Evolutionary conservation across 2,888 invertebrate genomes (phyloP).

Genomic region (Fabriciana adippe): DNA sequence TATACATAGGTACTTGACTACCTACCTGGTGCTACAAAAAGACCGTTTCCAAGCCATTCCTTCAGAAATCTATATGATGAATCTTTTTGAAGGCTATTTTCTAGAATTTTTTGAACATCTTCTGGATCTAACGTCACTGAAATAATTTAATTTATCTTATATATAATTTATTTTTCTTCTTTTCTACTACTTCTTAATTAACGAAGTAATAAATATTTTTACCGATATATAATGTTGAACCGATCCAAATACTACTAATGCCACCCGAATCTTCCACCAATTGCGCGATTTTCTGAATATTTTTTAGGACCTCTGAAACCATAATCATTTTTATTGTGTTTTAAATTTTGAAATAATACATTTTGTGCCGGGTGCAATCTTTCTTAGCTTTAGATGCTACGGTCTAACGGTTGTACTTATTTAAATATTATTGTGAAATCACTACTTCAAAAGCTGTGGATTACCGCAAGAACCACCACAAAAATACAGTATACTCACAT

Average conservation of each 20-base stretch:
- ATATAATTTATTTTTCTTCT: neutral
- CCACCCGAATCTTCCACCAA: slow-evolving; percentile 49
- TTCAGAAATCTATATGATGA: slow-evolving; percentile 61
- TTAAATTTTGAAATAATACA: neutral
- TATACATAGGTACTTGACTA: neutral
- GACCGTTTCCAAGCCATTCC: slow-evolving; percentile 67
- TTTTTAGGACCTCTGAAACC: slow-evolving; percentile 55
- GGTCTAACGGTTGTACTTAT: no score
- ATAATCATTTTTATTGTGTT: neutral
- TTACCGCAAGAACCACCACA: no score
- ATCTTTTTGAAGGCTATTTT: slow-evolving; percentile 67
- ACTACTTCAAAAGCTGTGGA: no score
- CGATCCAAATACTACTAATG: slow-evolving; percentile 60
- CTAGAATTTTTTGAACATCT: slow-evolving; percentile 64
- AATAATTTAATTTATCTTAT: slow-evolving; percentile 34
- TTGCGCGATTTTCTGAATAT: slow-evolving; percentile 48
- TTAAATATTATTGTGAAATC: no score
- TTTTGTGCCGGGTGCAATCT: no score
- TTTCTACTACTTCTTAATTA: neutral
- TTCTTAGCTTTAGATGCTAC: no score
- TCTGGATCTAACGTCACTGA: slow-evolving; percentile 61
- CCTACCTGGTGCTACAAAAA: slow-evolving; percentile 67
- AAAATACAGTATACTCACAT: no score
- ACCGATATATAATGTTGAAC: slow-evolving; percentile 64
- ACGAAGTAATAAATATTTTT: slow-evolving; percentile 34